Evolutionary conservation across 2,113 vertebrate genomes (phyloP).

Genomic region (western clawed frog (Xenopus tropicalis)): UCB_Xtro_10.0 CM004448.2:31797001-31797500

Average conservation of each 20-base stretch:
- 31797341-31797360: neutral
- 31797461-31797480: too few species aligned
- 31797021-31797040: neutral
- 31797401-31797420: too few species aligned
- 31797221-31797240: conserved; percentile 94
- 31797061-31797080: conserved; percentile 89
- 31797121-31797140: conserved; percentile 80
- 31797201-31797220: conserved; percentile 81
- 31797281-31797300: neutral
- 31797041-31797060: conserved; percentile 76
- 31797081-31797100: conserved; percentile 95
- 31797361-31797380: neutral
- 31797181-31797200: conserved; percentile 72
- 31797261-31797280: conserved; percentile 79
- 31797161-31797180: conserved; percentile 71
- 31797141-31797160: conserved; percentile 77
- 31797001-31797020: too few species aligned
- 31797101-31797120: conserved; percentile 89
- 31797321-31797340: neutral
- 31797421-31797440: too few species aligned
- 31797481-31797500: too few species aligned
- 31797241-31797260: conserved; percentile 84
- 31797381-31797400: neutral
- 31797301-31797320: neutral
- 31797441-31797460: too few species aligned